phyloP scores from a whole-genome alignment of 1,140 invertebrate species.

The Cepaea nemoralis region DNA sequence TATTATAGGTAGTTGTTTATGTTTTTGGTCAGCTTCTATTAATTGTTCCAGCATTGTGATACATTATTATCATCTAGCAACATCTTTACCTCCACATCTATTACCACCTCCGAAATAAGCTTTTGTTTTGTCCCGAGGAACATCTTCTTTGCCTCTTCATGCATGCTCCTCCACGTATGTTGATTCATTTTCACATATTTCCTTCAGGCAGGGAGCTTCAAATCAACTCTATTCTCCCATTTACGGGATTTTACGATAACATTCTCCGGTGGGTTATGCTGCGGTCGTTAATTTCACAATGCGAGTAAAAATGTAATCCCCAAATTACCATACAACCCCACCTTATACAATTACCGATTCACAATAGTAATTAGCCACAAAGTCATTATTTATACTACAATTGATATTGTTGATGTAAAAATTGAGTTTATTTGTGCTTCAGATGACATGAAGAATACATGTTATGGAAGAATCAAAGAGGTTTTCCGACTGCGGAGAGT shows the following conservation, averaged over 20 bases:
- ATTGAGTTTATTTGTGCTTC: not conserved
- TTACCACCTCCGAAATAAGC: too few relatives aligned
- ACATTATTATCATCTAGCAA: too few relatives aligned
- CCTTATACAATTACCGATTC: not conserved
- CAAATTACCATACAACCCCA: not conserved
- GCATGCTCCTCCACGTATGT: too few relatives aligned
- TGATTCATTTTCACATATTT: too few relatives aligned
- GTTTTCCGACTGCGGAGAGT: slow-evolving; percentile 13
- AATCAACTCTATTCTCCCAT: too few relatives aligned
- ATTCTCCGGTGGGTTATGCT: slow-evolving; percentile 1
- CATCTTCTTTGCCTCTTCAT: too few relatives aligned
- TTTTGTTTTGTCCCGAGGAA: too few relatives aligned
- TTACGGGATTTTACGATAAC: slow-evolving; percentile 19
- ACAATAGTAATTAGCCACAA: not conserved
- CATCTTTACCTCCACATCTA: too few relatives aligned
- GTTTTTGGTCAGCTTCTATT: too few relatives aligned
- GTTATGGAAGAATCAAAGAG: not conserved
- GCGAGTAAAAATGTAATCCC: not conserved
- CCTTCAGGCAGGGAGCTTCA: too few relatives aligned
- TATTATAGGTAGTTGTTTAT: too few relatives aligned
- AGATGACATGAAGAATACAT: not conserved
- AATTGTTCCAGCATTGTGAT: too few relatives aligned
- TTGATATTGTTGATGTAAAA: not conserved
- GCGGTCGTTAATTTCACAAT: not conserved
- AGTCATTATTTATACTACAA: not conserved